A percentile compares a stretch with the other conserved stretches of the same genome.
phyloP scores from a whole-genome alignment of 2,113 vertebrate genomes.

The Hippoglossus stenolepis region DNA sequence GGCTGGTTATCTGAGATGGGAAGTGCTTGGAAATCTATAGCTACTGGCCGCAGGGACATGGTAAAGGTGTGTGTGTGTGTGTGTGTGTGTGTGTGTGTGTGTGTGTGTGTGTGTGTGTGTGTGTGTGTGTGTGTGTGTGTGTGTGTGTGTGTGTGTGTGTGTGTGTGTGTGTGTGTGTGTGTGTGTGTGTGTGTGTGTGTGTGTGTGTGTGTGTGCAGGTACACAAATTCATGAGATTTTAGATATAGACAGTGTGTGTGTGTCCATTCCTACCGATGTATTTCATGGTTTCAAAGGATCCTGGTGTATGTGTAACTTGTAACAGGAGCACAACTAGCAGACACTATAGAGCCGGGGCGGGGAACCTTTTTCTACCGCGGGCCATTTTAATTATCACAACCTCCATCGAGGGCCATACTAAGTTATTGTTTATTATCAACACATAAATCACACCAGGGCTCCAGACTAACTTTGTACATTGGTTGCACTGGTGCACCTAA shows the following conservation, averaged over 20 bases:
- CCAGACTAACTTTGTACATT: no score
- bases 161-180: no score
- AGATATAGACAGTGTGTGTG: constrained; percentile 9
- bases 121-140: background rate
- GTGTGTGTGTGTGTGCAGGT: constrained; percentile 1
- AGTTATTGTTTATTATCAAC: no score
- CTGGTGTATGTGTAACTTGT: no score
- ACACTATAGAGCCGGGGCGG: no score
- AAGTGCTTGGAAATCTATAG: constrained; percentile 66
- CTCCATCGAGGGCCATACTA: no score
- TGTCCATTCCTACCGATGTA: background rate
- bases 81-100: background rate
- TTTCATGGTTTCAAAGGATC: background rate
- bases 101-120: background rate
- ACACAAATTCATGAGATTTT: constrained; percentile 27
- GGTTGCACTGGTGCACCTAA: no score
- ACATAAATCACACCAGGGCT: no score
- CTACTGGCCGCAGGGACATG: constrained; percentile 41
- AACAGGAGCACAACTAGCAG: no score
- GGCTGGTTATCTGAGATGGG: constrained; percentile 72
- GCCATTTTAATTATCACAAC: no score
- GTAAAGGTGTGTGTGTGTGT: constrained; percentile 1
- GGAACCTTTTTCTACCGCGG: no score
- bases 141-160: background rate
- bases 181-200: background rate